These are phyloP conservation scores for Panthera tigris DNA, from an alignment of 2,113 vertebrate species.

Conservation along the genomic window DNA sequence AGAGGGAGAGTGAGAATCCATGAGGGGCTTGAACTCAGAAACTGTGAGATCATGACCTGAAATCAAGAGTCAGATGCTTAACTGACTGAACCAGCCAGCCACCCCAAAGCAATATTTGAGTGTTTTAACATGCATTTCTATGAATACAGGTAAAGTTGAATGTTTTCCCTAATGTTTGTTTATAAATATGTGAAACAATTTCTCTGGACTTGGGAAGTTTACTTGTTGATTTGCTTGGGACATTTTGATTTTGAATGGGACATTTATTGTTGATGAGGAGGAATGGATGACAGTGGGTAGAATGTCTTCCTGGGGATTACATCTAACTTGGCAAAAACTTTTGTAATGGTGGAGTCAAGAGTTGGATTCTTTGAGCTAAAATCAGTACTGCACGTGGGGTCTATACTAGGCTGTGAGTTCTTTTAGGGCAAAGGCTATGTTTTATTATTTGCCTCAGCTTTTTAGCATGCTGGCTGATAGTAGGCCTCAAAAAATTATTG, in stretches of 20 bases:
- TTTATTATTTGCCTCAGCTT: background rate
- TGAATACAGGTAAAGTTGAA: background rate
- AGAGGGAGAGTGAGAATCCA: too few relatives aligned
- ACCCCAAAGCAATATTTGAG: background rate
- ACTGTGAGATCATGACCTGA: too few relatives aligned
- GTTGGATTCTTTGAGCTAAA: background rate
- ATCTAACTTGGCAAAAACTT: background rate
- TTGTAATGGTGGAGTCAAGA: background rate
- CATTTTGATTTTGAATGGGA: conserved; percentile 26
- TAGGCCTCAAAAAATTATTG: background rate
- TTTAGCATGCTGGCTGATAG: background rate
- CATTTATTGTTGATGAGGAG: background rate
- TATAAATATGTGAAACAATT: background rate
- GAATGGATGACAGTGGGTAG: background rate
- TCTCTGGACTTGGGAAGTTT: background rate
- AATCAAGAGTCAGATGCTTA: too few relatives aligned
- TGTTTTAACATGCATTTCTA: conserved; percentile 40
- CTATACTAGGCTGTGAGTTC: background rate
- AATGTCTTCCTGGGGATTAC: background rate
- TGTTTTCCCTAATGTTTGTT: conserved; percentile 5
- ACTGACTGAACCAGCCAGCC: too few relatives aligned
- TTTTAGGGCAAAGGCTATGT: background rate
- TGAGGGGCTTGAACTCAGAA: too few relatives aligned
- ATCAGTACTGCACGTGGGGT: background rate
- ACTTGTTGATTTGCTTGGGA: background rate